Conservation (phyloP, 2,888 invertebrate species). For the Antheraea yamamai region DNA sequence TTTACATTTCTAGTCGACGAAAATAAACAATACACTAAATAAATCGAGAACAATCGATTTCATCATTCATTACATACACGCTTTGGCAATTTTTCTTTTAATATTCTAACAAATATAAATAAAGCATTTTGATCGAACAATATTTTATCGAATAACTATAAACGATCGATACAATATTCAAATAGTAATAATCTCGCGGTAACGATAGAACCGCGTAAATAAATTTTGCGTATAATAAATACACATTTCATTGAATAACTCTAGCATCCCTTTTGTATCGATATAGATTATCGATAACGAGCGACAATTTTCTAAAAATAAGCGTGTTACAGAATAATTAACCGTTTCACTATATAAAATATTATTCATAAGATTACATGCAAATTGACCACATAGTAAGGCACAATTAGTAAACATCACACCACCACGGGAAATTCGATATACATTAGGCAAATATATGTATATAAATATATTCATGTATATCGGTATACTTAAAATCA, state of each 20-base stretch:
- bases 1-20: not conserved
- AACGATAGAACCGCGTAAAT: not conserved
- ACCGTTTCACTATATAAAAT: not conserved
- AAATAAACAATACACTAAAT: not conserved
- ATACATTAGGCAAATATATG: not conserved
- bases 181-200: not conserved
- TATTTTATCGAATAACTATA: not conserved
- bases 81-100: not conserved
- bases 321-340: not conserved
- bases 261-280: not conserved
- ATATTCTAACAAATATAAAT: not conserved
- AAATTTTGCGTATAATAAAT: not conserved
- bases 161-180: not conserved
- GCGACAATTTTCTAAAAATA: not conserved
- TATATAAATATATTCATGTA: too few species aligned
- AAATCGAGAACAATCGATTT: not conserved
- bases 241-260: too few species aligned
- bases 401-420: not conserved
- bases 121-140: not conserved
- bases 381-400: not conserved
- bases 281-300: not conserved
- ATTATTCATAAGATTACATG: not conserved
- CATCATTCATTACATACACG: slow-evolving; percentile 14
- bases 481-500: too few species aligned
- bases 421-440: not conserved